phyloP scores from a whole-genome alignment of 2,797 vertebrate genomes.

The Spea hammondii region DNA sequence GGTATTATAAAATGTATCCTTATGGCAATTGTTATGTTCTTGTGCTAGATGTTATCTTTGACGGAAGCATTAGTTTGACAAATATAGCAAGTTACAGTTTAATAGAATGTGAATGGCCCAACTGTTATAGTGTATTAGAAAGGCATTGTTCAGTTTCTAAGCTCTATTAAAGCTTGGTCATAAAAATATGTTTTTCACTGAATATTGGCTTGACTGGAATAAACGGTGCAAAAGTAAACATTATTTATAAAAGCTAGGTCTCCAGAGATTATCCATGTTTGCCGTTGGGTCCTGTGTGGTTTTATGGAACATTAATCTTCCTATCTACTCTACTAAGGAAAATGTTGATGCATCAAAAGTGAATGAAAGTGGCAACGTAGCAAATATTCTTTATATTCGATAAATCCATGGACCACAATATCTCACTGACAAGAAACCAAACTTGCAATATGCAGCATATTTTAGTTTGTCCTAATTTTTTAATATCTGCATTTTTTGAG shows the following conservation, averaged over 20 bases:
- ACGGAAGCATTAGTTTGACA: slow-evolving; percentile 42
- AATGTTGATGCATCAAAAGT: not conserved
- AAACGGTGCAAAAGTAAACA: too few relatives aligned
- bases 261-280: too few relatives aligned
- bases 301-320: not conserved
- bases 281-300: not conserved
- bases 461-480: too few relatives aligned
- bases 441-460: too few relatives aligned
- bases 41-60: slow-evolving; percentile 24
- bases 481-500: too few relatives aligned
- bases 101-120: slow-evolving; percentile 37
- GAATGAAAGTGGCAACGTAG: too few relatives aligned
- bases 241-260: too few relatives aligned
- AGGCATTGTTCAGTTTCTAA: not conserved
- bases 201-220: not conserved
- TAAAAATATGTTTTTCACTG: slow-evolving; percentile 9
- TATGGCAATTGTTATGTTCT: slow-evolving; percentile 42
- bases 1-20: slow-evolving; percentile 24
- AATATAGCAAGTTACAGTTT: slow-evolving; percentile 42
- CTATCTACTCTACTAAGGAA: not conserved
- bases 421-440: too few relatives aligned
- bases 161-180: not conserved
- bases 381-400: too few relatives aligned
- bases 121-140: slow-evolving; percentile 33
- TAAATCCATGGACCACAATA: too few relatives aligned